Evolutionary conservation across 2,113 vertebrate genomes (phyloP).

Genomic region (Fukomys damarensis): DNA sequence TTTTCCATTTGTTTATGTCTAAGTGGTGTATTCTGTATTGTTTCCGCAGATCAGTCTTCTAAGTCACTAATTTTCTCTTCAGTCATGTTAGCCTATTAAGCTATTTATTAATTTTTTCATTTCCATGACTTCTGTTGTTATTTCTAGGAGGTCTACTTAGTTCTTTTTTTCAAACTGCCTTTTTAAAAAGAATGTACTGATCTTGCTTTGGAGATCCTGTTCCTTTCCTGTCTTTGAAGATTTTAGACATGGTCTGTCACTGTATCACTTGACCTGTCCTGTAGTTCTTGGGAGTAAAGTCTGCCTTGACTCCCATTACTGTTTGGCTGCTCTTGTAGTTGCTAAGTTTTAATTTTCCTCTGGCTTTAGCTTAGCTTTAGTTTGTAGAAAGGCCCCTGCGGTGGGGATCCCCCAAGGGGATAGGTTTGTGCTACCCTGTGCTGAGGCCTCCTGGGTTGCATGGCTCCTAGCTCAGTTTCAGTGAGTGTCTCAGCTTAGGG

Average conservation of each 20-base stretch:
- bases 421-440: not conserved
- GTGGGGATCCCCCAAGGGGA: not conserved
- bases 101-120: not conserved
- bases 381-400: not conserved
- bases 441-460: not conserved
- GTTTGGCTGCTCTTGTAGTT: not conserved
- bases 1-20: not conserved
- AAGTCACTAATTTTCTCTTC: slow-evolving; percentile 19
- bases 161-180: not conserved
- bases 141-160: not conserved
- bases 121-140: not conserved
- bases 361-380: not conserved
- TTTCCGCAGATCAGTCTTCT: not conserved
- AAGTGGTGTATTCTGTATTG: not conserved
- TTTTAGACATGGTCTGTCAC: not conserved
- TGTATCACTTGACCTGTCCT: not conserved
- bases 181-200: not conserved
- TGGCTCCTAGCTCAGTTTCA: not conserved
- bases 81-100: not conserved
- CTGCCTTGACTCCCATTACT: not conserved
- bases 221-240: not conserved
- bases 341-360: not conserved
- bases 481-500: not conserved
- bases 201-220: not conserved
- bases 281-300: not conserved